Conservation (phyloP, 2,797 vertebrate species). For the Acanthurus lineatus region DNA sequence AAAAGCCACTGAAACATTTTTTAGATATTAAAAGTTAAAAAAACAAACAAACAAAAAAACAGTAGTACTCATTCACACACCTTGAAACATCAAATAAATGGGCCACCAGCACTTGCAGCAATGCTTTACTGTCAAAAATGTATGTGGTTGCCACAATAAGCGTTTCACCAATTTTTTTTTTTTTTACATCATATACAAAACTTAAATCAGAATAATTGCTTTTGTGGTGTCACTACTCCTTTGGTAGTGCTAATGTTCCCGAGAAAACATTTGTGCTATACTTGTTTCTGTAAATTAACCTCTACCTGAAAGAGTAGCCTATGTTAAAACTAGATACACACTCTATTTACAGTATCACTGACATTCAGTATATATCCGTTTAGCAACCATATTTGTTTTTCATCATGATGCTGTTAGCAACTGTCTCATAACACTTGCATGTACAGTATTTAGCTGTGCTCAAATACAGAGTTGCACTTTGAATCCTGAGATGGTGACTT, state of each 20-base stretch:
- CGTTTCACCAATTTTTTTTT: conserved; percentile 66
- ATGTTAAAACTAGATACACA: conserved; percentile 79
- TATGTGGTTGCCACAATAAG: conserved; percentile 70
- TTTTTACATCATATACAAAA: conserved; percentile 89
- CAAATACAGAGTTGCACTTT: conserved; percentile 46
- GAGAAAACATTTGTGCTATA: conserved; percentile 77
- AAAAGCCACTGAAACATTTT: conserved; percentile 6
- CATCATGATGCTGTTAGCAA: conserved; percentile 44
- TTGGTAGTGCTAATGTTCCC: conserved; percentile 78
- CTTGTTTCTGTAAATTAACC: conserved; percentile 65
- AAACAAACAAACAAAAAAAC: background rate
- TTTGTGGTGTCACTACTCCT: conserved; percentile 78
- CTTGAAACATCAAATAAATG: conserved; percentile 34
- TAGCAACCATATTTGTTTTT: conserved; percentile 45
- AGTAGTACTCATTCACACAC: conserved; percentile 35
- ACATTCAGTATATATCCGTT: conserved; percentile 65
- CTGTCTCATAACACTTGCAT: conserved; percentile 49
- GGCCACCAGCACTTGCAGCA: conserved; percentile 39
- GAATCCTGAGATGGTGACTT: conserved; percentile 47
- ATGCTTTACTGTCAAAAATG: conserved; percentile 42
- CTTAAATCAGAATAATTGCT: conserved; percentile 83
- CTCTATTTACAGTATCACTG: conserved; percentile 70
- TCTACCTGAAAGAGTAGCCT: conserved; percentile 70
- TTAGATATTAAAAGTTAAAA: background rate
- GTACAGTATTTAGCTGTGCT: conserved; percentile 41